Evolutionary conservation across 2,888 invertebrate species (phyloP).

Genomic region (Phymatocera aterrima): DNA sequence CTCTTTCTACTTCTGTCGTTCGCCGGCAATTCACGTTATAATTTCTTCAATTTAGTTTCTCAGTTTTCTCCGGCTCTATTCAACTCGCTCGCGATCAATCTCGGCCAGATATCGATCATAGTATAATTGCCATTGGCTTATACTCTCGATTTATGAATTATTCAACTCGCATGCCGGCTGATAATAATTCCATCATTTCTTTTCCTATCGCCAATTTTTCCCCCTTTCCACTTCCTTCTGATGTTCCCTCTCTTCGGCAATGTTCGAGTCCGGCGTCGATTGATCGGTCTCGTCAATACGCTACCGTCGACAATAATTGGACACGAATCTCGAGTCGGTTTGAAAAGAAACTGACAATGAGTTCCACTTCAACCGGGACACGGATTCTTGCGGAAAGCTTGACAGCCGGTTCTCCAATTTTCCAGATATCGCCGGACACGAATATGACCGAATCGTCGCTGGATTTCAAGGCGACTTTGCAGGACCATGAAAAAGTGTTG

Average conservation of each 20-base stretch:
- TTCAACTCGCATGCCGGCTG: background rate
- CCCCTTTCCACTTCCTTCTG: too few species aligned
- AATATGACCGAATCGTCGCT: conserved; percentile 89
- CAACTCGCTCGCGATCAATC: background rate
- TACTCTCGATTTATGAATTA: conserved; percentile 7
- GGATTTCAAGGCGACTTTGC: conserved; percentile 84
- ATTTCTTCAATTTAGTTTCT: background rate
- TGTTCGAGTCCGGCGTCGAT: too few species aligned
- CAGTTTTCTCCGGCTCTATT: background rate
- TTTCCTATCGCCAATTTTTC: background rate
- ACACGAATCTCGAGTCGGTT: too few species aligned
- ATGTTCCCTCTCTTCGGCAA: too few species aligned
- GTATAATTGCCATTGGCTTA: background rate
- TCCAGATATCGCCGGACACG: conserved; percentile 87
- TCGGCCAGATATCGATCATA: background rate
- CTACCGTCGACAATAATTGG: too few species aligned
- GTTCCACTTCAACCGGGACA: too few species aligned
- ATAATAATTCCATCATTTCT: background rate
- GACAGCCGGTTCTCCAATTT: too few species aligned
- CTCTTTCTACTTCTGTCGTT: background rate
- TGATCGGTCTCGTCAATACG: too few species aligned
- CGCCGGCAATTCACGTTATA: background rate
- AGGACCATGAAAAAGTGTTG: conserved; percentile 86
- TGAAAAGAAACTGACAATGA: too few species aligned
- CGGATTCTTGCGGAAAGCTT: too few species aligned